Conservation (phyloP, 64 coral and sea anemone species). For the Montipora efflorescens region DNA sequence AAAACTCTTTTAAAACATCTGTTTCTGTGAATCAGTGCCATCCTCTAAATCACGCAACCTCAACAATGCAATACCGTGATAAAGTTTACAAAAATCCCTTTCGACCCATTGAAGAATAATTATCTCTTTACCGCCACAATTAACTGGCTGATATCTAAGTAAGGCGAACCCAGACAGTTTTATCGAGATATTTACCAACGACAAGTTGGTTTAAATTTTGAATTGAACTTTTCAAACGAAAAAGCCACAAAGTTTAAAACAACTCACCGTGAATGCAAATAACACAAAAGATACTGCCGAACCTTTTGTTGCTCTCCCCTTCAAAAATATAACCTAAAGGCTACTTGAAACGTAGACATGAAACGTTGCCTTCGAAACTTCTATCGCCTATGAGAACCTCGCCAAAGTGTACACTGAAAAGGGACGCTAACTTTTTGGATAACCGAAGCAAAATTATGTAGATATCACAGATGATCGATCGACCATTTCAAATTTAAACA, state of each 20-base stretch:
- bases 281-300: not conserved
- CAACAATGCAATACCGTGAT: too few species aligned
- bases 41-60: not conserved
- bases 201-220: conserved; percentile 30
- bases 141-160: not conserved
- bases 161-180: not conserved
- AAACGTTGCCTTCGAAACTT: not conserved
- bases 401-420: not conserved
- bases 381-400: not conserved
- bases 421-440: conserved; percentile 23
- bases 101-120: too few species aligned
- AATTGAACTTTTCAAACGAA: conserved; percentile 7
- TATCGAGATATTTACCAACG: not conserved
- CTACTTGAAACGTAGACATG: not conserved
- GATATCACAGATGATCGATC: not conserved
- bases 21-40: not conserved
- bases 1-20: not conserved
- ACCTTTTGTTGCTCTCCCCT: not conserved
- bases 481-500: conserved; percentile 10
- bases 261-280: not conserved
- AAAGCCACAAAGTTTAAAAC: not conserved
- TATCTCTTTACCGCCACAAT: not conserved
- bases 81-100: too few species aligned
- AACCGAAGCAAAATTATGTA: conserved; percentile 44
- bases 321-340: not conserved